Evolutionary conservation across 2,113 vertebrate species (phyloP), one percentile per base, ranked within the genome.

Genomic region (Balaeniceps rex): DNA sequence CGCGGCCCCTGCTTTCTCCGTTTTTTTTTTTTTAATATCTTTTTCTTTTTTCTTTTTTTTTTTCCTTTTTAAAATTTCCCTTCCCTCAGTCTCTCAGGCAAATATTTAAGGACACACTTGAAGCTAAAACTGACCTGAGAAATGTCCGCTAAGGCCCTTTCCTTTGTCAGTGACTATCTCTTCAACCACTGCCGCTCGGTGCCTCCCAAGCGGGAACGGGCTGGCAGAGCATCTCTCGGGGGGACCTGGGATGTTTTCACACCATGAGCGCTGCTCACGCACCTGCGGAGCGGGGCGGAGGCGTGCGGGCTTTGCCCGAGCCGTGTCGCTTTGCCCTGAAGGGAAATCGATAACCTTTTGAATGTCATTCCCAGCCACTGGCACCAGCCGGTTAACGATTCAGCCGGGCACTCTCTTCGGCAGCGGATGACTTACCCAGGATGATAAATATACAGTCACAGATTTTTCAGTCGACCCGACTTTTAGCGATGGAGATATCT

Each of bases 251-350:
- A 58, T 95, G 49, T 55, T 82, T 91, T 36, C 83, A 65, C 93
- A 11, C 25, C 15, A 16, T 9, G 40, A 83, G 40, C 1, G 24
- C 12, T 9, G 55, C 72, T 78, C 87, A n/a, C 46, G 64, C 83
- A 94, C 83, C 96, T 87, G 91, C 93, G 40, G 90, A 88, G 83
- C 75, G 31, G 78, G 65, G 49, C 57, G 60, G 82, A 28, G 64
- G 65, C 31, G 31, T 24, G 55, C 51, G 40, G 64, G 66, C 66
- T 57, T 16, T 38, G 81, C 52, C 13, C 18, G 60, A 40, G 55
- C 52, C 14, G 18, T 5, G 49, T 24, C n/a, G 6, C 86, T 81
- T 51, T 63, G 77, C 87, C 81, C 87, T 9, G 70, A 76, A 78
- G 87, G 74, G 55, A 91, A 84, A 91, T 92, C 93, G 16, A 81